Evolutionary conservation across 2,888 invertebrate species (phyloP).

Genomic region (Phania funesta): DNA sequence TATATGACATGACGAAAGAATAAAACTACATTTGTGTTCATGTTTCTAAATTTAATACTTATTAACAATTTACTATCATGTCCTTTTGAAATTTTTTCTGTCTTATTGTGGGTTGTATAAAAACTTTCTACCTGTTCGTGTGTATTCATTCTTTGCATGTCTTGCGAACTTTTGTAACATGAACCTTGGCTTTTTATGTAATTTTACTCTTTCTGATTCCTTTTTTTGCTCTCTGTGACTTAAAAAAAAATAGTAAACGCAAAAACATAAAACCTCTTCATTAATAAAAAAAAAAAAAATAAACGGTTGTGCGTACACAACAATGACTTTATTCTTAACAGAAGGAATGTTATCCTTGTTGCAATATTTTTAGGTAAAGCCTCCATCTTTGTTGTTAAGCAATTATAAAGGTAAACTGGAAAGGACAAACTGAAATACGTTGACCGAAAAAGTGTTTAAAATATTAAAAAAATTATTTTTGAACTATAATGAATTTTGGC

Average conservation of each 20-base stretch:
- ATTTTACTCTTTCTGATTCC: background rate
- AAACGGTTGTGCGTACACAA: too few species aligned
- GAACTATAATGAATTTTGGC: too few species aligned
- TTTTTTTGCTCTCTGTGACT: constrained; percentile 36
- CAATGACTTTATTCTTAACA: too few species aligned
- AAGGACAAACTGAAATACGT: too few species aligned
- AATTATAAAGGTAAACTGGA: too few species aligned
- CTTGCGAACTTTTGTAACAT: constrained; percentile 35
- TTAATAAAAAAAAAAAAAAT: too few species aligned
- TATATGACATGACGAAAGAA: background rate
- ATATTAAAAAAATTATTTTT: too few species aligned
- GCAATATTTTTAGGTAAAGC: too few species aligned
- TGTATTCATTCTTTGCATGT: background rate
- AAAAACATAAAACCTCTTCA: constrained; percentile 48
- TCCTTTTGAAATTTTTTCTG: constrained; percentile 5
- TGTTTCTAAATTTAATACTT: constrained; percentile 26
- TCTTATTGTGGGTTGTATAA: background rate
- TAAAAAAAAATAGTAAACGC: constrained; percentile 49
- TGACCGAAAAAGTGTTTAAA: too few species aligned
- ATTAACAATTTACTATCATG: constrained; percentile 44
- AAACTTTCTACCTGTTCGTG: background rate
- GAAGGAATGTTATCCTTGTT: too few species aligned
- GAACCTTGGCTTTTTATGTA: constrained; percentile 32
- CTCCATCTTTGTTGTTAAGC: too few species aligned
- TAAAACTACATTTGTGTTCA: background rate